A percentile compares a stretch with the other conserved stretches of the same genome.
These are phyloP conservation scores for Phalacrocorax pelagicus DNA, from an alignment of 2,113 vertebrate species.

Conservation along the genomic window DNA sequence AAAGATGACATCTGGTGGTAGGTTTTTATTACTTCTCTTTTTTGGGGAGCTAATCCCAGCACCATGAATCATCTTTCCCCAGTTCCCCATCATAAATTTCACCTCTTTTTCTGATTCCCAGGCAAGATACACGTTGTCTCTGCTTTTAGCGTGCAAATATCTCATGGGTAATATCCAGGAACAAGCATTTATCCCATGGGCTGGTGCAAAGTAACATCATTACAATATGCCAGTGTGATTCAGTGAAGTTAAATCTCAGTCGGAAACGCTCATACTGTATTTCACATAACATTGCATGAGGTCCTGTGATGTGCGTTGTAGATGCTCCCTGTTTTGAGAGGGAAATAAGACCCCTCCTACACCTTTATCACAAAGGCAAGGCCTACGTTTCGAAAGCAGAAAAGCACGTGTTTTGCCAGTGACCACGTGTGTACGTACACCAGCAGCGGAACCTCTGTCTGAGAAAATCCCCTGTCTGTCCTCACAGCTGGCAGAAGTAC, in stretches of 20 bases:
- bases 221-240: not conserved
- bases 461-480: not conserved
- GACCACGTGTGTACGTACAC: rapidly evolving
- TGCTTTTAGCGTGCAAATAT: not conserved
- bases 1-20: slow-evolving; percentile 43
- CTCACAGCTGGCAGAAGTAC: not conserved
- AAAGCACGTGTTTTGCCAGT: not conserved
- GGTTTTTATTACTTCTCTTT: not conserved
- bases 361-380: not conserved
- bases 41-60: not conserved
- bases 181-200: not conserved
- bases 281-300: not conserved
- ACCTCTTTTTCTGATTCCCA: not conserved
- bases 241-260: not conserved
- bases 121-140: rapidly evolving
- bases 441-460: not conserved
- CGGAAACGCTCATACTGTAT: not conserved
- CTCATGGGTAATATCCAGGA: not conserved
- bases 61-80: not conserved
- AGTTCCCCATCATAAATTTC: not conserved
- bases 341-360: not conserved
- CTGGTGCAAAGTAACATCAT: not conserved
- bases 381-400: not conserved
- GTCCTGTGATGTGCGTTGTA: not conserved
- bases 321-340: not conserved